Evolutionary conservation across 2,113 vertebrate genomes (phyloP).

Genomic region (Ivindomyrus marchei): DNA sequence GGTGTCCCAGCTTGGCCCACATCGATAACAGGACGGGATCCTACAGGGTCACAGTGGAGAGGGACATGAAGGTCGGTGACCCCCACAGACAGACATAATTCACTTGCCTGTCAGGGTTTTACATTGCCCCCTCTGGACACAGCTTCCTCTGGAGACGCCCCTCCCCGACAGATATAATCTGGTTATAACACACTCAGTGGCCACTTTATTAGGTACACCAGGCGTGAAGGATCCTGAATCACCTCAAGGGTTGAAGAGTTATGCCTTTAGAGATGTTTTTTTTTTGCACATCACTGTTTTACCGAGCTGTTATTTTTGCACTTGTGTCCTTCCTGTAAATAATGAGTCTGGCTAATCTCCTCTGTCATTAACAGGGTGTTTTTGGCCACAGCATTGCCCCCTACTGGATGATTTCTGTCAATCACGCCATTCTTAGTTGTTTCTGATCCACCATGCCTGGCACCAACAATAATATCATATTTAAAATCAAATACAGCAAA

Average conservation of each 20-base stretch:
- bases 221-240: neutral
- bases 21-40: slow-evolving; percentile 28
- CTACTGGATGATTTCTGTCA: neutral
- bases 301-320: neutral
- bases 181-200: neutral
- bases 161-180: neutral
- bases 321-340: neutral
- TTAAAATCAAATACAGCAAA: neutral
- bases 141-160: neutral
- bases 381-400: neutral
- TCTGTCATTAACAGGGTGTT: neutral
- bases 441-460: neutral
- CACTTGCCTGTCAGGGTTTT: neutral
- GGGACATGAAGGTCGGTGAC: slow-evolving; percentile 8
- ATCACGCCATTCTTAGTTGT: neutral
- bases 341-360: neutral
- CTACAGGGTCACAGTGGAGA: neutral
- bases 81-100: slow-evolving; percentile 1
- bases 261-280: neutral
- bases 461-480: neutral
- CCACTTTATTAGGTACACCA: neutral
- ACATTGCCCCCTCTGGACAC: neutral
- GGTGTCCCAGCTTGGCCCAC: slow-evolving; percentile 27
- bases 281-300: neutral
- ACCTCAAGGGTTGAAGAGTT: neutral